Conservation (phyloP, 2,888 invertebrate species). For the Molorchus minor region DNA sequence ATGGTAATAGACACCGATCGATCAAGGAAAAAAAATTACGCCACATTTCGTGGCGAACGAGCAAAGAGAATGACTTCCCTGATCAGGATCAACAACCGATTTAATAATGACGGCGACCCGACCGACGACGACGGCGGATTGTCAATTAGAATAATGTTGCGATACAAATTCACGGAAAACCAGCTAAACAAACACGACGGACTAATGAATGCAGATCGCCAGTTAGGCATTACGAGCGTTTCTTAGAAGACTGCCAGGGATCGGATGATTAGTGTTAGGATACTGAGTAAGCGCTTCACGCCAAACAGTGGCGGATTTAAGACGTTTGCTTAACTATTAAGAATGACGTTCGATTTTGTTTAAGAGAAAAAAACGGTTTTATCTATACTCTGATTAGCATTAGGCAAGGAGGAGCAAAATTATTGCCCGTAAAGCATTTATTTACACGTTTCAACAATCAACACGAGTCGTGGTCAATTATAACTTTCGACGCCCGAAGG, state of each 20-base stretch:
- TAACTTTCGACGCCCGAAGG: slow-evolving; percentile 25
- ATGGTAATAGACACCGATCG: too few species aligned
- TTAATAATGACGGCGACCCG: not conserved
- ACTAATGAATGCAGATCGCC: slow-evolving; percentile 8
- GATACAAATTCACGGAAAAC: not conserved
- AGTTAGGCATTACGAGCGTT: not conserved
- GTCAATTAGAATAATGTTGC: slow-evolving; percentile 6
- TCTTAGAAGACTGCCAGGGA: not conserved
- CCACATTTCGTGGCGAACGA: too few species aligned
- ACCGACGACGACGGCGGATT: not conserved
- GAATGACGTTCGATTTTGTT: too few species aligned
- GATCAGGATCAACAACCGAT: not conserved
- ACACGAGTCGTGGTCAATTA: slow-evolving; percentile 5
- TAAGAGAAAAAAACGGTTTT: too few species aligned
- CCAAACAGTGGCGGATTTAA: too few species aligned
- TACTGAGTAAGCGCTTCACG: too few species aligned
- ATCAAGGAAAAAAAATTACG: too few species aligned
- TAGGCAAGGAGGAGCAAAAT: not conserved
- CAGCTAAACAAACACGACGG: not conserved
- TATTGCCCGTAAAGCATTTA: not conserved
- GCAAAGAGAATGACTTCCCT: not conserved
- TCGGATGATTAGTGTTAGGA: not conserved
- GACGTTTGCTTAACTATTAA: too few species aligned
- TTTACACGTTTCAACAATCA: slow-evolving; percentile 4
- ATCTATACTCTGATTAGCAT: too few species aligned